Conservation (phyloP, 2,797 vertebrate genomes). For the Melanogrammus aeglefinus region DNA sequence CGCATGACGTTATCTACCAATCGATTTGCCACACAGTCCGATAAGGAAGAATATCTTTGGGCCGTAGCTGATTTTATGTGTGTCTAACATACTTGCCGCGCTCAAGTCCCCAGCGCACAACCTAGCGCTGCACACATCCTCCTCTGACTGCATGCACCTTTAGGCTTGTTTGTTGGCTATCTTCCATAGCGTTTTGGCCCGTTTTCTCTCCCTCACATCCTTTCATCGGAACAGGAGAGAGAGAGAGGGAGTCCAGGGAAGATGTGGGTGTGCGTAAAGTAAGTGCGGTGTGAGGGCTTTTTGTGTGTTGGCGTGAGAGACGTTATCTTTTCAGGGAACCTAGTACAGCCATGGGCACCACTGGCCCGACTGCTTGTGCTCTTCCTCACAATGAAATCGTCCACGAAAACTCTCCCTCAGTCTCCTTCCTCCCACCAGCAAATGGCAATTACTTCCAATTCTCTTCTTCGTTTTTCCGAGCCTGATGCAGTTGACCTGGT, state of each 20-base stretch:
- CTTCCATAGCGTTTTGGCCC: not conserved
- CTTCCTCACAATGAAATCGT: too few relatives aligned
- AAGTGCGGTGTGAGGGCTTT: not conserved
- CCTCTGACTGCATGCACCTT: not conserved
- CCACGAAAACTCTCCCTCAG: not conserved
- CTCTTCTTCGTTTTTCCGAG: too few relatives aligned
- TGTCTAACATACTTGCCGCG: not conserved
- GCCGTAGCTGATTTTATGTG: not conserved
- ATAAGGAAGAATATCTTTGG: not conserved
- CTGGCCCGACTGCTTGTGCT: not conserved
- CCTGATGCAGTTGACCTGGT: not conserved
- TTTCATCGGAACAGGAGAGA: not conserved
- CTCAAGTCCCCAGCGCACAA: not conserved
- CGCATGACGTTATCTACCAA: not conserved
- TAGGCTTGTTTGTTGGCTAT: not conserved
- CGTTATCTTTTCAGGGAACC: not conserved
- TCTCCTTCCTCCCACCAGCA: not conserved
- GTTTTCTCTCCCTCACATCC: too few relatives aligned
- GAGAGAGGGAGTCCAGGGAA: not conserved
- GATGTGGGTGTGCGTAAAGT: not conserved
- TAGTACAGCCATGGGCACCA: not conserved
- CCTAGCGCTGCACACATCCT: not conserved
- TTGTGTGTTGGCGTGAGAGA: conserved; percentile 1
- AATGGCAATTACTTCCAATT: not conserved
- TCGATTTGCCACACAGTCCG: not conserved